Conservation (phyloP, 2,797 vertebrate genomes). For the Pseudochirops cupreus region DNA sequence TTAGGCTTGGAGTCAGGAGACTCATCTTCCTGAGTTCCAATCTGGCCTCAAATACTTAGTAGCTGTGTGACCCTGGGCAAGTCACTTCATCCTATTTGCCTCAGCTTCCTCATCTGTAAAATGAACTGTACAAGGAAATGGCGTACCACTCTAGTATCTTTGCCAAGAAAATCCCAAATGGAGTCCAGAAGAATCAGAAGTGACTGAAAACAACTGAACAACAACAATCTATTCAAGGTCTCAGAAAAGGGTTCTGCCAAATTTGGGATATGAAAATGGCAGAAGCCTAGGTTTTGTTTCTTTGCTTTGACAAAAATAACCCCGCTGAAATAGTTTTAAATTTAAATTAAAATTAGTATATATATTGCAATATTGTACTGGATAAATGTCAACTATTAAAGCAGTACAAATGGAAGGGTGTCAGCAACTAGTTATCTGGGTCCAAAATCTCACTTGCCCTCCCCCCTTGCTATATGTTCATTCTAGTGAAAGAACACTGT, state of each 20-base stretch:
- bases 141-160: too few species aligned
- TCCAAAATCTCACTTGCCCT: not conserved
- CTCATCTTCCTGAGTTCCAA: too few species aligned
- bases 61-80: too few species aligned
- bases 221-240: not conserved
- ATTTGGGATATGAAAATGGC: not conserved
- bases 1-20: too few species aligned
- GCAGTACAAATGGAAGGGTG: not conserved
- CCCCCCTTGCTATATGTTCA: not conserved
- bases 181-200: too few species aligned
- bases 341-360: conserved; percentile 35
- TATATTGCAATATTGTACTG: not conserved
- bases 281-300: not conserved
- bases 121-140: too few species aligned
- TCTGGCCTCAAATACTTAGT: too few species aligned
- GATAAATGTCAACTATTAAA: not conserved
- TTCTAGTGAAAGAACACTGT: too few species aligned
- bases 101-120: too few species aligned
- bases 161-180: too few species aligned
- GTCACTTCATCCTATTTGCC: too few species aligned
- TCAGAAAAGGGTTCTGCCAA: not conserved
- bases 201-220: too few species aligned
- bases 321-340: not conserved
- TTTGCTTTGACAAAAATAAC: not conserved
- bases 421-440: not conserved